Evolutionary conservation across 2,113 vertebrate genomes (phyloP), one percentile per base, ranked within the genome.

Genomic region (Thunnus thynnus): DNA sequence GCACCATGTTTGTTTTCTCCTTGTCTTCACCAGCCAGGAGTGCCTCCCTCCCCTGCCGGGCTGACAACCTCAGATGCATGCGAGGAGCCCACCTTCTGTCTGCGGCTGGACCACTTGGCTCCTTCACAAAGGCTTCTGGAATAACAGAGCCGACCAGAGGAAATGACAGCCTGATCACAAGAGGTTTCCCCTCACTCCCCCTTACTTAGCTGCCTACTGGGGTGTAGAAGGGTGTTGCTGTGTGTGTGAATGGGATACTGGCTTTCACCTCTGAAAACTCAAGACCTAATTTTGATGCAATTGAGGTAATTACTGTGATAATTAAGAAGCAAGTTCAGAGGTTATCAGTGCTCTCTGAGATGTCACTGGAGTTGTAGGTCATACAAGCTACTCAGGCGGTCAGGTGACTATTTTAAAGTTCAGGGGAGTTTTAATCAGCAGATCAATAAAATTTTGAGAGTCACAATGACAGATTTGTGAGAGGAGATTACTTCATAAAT

Each of bases 111-210:
- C 92, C 94, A 91, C 94, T 94, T 95, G 93, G 92, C 89, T 92
- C 73, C 76, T 87, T 85, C 87, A 91, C 91, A 94, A 94, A 93
- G 89, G 77, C 89, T 90, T 91, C 86, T 92, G 91, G 91, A 93
- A 94, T 87, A 94, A 94, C 93, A 94, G 90, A 93, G 84, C 68
- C 84, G 47, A 85, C 36, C 78, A 88, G 89, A 95, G 94, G 93
- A 95, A 95, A 94, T 77, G 86, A 94, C 93, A 83, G 87, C 82
- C 89, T 88, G 86, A 93, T 94, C 93, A 94, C 91, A 94, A 90
- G 89, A 89, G 69, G 54, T 46, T 63, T 66, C 72, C 27, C 75
- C 66, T 54, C 51, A 60, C 66, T 76, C 47, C 57, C 52, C 72
- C 82, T 71, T 41, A 41, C 86, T 30, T 41, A n/a, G 74, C 66